Evolutionary conservation across 2,113 vertebrate species (phyloP).

Genomic region (Oncorhynchus clarkii): DNA sequence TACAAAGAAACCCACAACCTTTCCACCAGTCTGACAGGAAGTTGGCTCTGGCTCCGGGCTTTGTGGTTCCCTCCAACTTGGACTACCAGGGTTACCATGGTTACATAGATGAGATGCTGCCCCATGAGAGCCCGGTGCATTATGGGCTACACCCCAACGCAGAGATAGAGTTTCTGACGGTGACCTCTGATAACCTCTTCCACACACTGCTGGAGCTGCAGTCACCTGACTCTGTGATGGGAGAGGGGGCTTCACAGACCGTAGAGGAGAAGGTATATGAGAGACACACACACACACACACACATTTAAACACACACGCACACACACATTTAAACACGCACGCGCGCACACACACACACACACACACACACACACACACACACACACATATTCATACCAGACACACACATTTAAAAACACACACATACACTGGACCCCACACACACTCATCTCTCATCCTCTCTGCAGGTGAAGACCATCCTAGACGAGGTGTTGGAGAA

Average conservation of each 20-base stretch:
- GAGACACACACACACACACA: conserved; percentile 18
- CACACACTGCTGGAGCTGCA: conserved; percentile 81
- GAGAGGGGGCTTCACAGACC: conserved; percentile 72
- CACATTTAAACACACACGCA: neutral
- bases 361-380: neutral
- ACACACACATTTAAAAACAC: neutral
- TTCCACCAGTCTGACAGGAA: conserved; percentile 74
- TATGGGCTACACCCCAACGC: conserved; percentile 73
- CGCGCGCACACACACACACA: neutral
- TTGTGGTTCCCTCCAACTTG: conserved; percentile 75
- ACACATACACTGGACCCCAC: neutral
- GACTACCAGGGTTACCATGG: conserved; percentile 77
- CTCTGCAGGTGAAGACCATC: conserved; percentile 72
- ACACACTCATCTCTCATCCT: neutral
- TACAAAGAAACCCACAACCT: too few relatives aligned
- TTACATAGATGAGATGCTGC: conserved; percentile 75
- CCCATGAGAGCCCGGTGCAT: conserved; percentile 70
- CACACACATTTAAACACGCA: neutral
- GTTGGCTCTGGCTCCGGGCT: conserved; percentile 66
- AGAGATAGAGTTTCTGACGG: conserved; percentile 77
- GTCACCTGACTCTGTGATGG: conserved; percentile 72
- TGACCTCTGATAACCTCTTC: conserved; percentile 76
- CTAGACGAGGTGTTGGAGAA: conserved; percentile 73
- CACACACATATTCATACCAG: neutral
- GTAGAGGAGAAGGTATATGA: conserved; percentile 76